Evolutionary conservation across 23 tunicate genomes (phyloP), one percentile per base, ranked within the genome.

Genomic region (Styela plicata): DNA sequence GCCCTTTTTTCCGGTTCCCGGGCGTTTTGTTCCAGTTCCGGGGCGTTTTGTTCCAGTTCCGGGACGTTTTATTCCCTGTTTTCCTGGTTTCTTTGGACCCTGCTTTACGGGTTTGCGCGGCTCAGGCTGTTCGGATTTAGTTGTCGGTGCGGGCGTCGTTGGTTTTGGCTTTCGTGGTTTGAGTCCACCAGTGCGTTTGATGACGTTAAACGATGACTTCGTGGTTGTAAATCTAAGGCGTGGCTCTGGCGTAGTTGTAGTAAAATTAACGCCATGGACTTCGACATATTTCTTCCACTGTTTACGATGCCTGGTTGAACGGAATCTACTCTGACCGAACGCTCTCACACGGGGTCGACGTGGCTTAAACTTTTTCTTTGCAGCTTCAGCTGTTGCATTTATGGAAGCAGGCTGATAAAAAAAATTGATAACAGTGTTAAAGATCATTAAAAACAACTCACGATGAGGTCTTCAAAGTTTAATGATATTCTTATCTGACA

Each of bases 261-360:
- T 53, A 0, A 23, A 3, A 22, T 53, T 73, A 21, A 22, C 26
- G 63, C 33, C 81, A 24, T 36, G 36, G 19, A 33, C 26, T 67
- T 67, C 22, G 16, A 27, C 31, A 29, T 67, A 67, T 67, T 19
- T 18, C 71, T 25, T 25, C 81, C 81, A 76, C 21, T 44, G 28
- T 20, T 23, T 22, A 7, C 81, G 25, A 2, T 36, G 64, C 69
- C 37, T 21, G 22, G 65, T n/a, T 18, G 81, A 76, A 7, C 63
- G 37, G 53, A 37, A 76, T 76, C 81, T 76, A 65, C 30, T 76
- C 31, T 20, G 53, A 1, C 63, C 26, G 19, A 76, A 18, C 22
- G 27, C 63, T 23, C 81, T 27, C 5, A 65, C 64, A 21, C 81
- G 30, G 7, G 77, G 77, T 34, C 77, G 26, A 5, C 57, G 57